Evolutionary conservation across 1,140 invertebrate genomes (phyloP), one percentile per base, ranked within the genome.

Genomic region (Bombus turneri): DNA sequence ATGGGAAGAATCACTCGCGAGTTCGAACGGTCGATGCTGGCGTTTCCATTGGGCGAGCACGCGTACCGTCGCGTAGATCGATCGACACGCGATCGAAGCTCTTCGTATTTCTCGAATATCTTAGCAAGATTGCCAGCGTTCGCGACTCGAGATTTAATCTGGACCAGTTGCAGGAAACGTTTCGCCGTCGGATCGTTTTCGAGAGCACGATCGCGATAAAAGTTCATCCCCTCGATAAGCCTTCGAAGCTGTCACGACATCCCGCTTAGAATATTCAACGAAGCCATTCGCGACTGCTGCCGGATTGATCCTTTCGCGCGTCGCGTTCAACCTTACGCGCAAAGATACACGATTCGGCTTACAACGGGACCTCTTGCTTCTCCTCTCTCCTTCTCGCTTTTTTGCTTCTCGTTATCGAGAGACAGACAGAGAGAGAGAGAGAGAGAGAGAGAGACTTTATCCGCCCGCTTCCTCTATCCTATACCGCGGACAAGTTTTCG

Each of bases 251-350:
- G 66, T 53, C 66, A 66, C 41, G 88, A 90, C 79, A 85, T 34
- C 74, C 15, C 53, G 74, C 62, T 89, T 57, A 43, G 81, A 90
- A 90, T 90, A 90, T 90, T 90, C 74, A 89, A 89, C 85, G 81
- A 87, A 86, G 64, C 39, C 62, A 83, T 87, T 89, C 69, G 85
- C 79, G 71, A 59, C 62, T 72, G 53, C 73, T 8, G 47, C 57
- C 31, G 66, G 43, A 47, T 86, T 62, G 66, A 84, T 69, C 77
- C 37, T 77, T 53, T 66, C 81, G 28, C 66, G 47, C 3, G 59
- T 37, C 22, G 31, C 18, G 18, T 53, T 53, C 47, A 8, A 53
- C 47, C 47, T 53, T 22, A 22, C 47, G 47, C 47, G 47, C 47
- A 18, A 22, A 72, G 39, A 43, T 41, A 75, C 73, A 22, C 71